phyloP scores from a whole-genome alignment of 2,797 vertebrate species.

The Amniataba percoides region DNA sequence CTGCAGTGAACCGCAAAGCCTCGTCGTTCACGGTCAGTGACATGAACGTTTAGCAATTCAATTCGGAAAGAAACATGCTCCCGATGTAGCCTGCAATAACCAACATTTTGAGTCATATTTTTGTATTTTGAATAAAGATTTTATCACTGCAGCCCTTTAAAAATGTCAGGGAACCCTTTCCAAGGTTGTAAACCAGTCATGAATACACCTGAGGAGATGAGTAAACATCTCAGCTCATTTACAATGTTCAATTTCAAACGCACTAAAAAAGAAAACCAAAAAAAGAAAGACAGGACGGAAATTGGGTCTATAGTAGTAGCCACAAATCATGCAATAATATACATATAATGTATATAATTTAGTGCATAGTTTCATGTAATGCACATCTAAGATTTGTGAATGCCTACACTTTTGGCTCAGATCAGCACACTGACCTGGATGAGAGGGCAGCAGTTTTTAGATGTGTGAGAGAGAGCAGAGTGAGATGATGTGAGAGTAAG shows the following conservation, averaged over 20 bases:
- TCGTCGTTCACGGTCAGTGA: slow-evolving; percentile 18
- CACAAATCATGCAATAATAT: background rate
- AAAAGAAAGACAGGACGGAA: background rate
- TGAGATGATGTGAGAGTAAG: slow-evolving; percentile 68
- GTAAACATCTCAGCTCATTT: background rate
- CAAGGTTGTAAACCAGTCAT: background rate
- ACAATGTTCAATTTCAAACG: slow-evolving; percentile 11
- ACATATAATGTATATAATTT: slow-evolving; percentile 1
- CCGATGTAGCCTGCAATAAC: background rate
- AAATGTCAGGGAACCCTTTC: background rate
- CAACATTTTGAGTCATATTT: background rate
- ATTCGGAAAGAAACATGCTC: background rate
- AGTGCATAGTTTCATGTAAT: background rate
- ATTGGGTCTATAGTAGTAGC: background rate
- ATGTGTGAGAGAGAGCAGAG: slow-evolving; percentile 58
- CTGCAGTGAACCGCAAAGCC: slow-evolving; percentile 26
- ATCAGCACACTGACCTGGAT: slow-evolving; percentile 48
- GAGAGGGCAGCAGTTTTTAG: slow-evolving; percentile 56
- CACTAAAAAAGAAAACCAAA: background rate
- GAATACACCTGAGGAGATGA: background rate
- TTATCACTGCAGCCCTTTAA: background rate
- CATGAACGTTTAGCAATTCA: slow-evolving; percentile 21
- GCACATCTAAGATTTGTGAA: slow-evolving; percentile 35
- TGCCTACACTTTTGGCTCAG: slow-evolving; percentile 11
- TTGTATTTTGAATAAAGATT: background rate